These are phyloP conservation scores for Orchesella flavescens DNA, from an alignment of 2,888 invertebrate genomes.

Conservation along the genomic window DNA sequence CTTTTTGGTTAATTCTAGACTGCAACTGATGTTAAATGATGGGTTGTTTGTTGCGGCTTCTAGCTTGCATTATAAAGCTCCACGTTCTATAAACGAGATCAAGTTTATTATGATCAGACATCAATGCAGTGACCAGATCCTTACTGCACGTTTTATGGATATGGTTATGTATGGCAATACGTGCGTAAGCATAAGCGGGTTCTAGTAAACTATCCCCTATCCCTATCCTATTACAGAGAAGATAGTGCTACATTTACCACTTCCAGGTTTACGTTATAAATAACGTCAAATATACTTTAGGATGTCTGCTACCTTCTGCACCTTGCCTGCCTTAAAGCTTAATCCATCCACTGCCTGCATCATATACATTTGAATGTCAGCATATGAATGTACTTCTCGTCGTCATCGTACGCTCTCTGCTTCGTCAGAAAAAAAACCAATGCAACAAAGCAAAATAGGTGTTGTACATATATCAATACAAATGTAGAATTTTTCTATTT, in stretches of 20 bases:
- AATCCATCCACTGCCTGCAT: too few relatives aligned
- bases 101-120: neutral
- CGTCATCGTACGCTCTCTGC: too few relatives aligned
- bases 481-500: too few relatives aligned
- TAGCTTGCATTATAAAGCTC: slow-evolving; percentile 14
- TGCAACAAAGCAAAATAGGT: too few relatives aligned
- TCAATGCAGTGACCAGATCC: too few relatives aligned
- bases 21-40: slow-evolving; percentile 4
- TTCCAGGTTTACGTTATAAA: slow-evolving; percentile 13
- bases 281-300: too few relatives aligned
- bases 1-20: slow-evolving; percentile 22
- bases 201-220: neutral
- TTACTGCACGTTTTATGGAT: neutral
- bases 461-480: too few relatives aligned
- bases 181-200: neutral
- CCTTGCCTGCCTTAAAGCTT: too few relatives aligned
- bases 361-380: too few relatives aligned
- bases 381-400: too few relatives aligned
- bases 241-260: neutral
- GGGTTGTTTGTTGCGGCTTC: slow-evolving; percentile 24
- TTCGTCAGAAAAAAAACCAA: too few relatives aligned
- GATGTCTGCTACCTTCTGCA: too few relatives aligned
- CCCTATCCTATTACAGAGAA: neutral
- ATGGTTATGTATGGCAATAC: neutral
- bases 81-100: slow-evolving; percentile 30